Conservation (phyloP, 2,888 invertebrate genomes). For the Drosophila algonquin region DNA sequence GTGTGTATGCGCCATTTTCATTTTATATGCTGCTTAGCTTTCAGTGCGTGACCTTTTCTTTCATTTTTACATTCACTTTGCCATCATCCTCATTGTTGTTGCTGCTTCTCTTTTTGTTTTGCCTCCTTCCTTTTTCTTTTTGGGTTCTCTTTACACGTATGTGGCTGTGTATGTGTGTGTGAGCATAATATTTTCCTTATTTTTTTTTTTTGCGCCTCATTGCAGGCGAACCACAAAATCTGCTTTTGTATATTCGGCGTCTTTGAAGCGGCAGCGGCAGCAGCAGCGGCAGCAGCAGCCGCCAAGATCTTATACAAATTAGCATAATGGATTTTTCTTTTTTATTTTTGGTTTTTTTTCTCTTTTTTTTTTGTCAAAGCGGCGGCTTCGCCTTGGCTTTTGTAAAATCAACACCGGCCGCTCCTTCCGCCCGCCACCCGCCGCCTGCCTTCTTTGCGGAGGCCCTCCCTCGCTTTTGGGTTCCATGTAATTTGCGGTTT, state of each 20-base stretch:
- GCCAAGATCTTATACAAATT: constrained; percentile 67
- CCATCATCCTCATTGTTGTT: constrained; percentile 41
- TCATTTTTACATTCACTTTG: constrained; percentile 61
- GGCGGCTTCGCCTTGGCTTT: constrained; percentile 48
- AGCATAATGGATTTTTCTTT: constrained; percentile 76
- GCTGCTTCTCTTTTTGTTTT: constrained; percentile 41
- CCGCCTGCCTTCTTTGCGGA: neutral
- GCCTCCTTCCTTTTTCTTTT: neutral
- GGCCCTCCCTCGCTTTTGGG: neutral
- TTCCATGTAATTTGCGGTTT: constrained; percentile 63
- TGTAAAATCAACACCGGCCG: constrained; percentile 51
- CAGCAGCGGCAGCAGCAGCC: constrained; percentile 22
- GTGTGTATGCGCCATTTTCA: constrained; percentile 56
- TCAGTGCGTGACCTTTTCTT: constrained; percentile 79
- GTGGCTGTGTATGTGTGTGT: constrained; percentile 17
- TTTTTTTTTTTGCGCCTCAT: constrained; percentile 44
- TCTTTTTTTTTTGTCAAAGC: constrained; percentile 54
- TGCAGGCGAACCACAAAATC: constrained; percentile 61
- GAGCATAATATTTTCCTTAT: constrained; percentile 43
- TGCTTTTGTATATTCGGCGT: constrained; percentile 56
- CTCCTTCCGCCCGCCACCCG: constrained; percentile 1
- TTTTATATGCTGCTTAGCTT: constrained; percentile 76
- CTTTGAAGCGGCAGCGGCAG: constrained; percentile 58
- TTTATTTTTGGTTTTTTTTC: constrained; percentile 29
- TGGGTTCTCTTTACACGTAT: constrained; percentile 1